phyloP scores from a whole-genome alignment of 35 echinoderm and acorn worm genomes.

The Hemicentrotus pulcherrimus region DNA sequence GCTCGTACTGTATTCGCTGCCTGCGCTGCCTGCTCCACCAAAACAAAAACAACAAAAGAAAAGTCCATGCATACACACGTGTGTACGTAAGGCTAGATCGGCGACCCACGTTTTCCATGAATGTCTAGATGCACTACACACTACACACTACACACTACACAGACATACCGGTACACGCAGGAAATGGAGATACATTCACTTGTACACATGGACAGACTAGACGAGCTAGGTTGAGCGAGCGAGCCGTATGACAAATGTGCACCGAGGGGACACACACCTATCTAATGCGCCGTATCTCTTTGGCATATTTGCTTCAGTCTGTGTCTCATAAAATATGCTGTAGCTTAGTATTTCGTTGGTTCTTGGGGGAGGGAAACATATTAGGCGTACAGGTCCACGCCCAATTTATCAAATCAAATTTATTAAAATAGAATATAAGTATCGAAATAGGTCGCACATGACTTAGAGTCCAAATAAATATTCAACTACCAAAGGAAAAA shows the following conservation, averaged over 20 bases:
- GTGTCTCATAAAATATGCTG: no score
- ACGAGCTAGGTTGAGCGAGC: background rate
- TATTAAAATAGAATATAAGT: no score
- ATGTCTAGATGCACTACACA: background rate
- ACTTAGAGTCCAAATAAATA: no score
- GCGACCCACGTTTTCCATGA: background rate
- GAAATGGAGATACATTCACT: background rate
- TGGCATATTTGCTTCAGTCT: no score
- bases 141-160: background rate
- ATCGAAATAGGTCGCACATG: no score
- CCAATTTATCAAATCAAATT: no score
- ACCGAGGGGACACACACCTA: background rate
- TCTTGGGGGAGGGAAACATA: no score
- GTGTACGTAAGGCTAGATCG: background rate
- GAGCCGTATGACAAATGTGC: background rate
- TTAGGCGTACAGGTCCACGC: no score
- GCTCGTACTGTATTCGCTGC: background rate
- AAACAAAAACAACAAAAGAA: background rate
- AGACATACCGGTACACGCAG: slow-evolving; percentile 15
- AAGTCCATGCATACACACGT: background rate
- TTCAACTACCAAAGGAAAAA: no score
- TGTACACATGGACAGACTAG: background rate
- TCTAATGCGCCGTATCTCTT: background rate
- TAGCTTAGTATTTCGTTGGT: no score
- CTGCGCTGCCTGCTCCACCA: no score